Conservation (phyloP, 2,888 invertebrate species). For the Phrixothrix hirtus region DNA sequence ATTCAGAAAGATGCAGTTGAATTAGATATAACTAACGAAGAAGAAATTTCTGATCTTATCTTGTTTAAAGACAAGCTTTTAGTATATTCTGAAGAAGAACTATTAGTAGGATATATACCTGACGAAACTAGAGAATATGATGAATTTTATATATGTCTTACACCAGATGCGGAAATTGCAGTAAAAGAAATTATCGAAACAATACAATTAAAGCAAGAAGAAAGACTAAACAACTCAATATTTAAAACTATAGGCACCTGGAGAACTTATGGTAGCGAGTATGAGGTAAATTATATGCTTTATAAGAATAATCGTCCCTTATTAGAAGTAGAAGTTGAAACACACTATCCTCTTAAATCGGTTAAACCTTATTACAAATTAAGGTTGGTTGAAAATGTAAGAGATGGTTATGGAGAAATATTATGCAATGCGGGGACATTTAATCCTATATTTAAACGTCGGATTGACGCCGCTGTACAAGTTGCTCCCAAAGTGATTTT, state of each 20-base stretch:
- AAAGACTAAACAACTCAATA: slow-evolving; percentile 33
- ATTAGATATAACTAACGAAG: slow-evolving; percentile 64
- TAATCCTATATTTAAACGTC: slow-evolving; percentile 60
- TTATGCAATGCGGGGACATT: slow-evolving; percentile 63
- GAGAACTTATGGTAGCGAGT: slow-evolving; percentile 67
- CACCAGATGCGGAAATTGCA: slow-evolving; percentile 59
- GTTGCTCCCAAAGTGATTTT: slow-evolving; percentile 57
- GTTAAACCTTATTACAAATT: slow-evolving; percentile 57
- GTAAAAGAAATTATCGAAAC: slow-evolving; percentile 60
- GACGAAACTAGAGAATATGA: slow-evolving; percentile 65
- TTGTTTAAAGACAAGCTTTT: slow-evolving; percentile 52
- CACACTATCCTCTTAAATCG: slow-evolving; percentile 62
- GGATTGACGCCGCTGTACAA: slow-evolving; percentile 64
- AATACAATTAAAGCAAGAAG: slow-evolving; percentile 60
- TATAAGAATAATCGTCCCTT: slow-evolving; percentile 62
- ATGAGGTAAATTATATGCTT: slow-evolving; percentile 60
- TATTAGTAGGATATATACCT: slow-evolving; percentile 70
- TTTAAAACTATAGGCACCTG: slow-evolving; percentile 56
- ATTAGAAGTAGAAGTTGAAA: slow-evolving; percentile 69
- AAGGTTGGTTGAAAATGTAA: slow-evolving; percentile 61
- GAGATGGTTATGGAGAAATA: slow-evolving; percentile 73
- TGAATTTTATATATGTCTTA: slow-evolving; percentile 72
- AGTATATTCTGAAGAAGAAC: slow-evolving; percentile 53
- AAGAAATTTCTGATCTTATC: slow-evolving; percentile 59
- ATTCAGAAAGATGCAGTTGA: slow-evolving; percentile 65